Evolutionary conservation across 2,888 invertebrate species (phyloP).

Genomic region (Philhelius pedissequus): DNA sequence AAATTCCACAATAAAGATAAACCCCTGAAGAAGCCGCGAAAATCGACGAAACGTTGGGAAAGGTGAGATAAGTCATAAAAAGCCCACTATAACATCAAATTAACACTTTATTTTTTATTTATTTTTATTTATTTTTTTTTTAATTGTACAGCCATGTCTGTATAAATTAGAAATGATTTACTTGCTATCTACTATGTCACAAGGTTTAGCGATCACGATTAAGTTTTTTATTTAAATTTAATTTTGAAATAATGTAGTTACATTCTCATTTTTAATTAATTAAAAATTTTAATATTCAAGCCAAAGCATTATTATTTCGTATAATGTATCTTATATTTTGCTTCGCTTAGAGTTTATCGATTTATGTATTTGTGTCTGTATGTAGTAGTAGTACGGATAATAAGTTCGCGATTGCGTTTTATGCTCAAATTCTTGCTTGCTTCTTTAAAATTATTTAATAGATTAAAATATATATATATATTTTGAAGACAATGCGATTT

Average conservation of each 20-base stretch:
- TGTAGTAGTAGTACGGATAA: constrained; percentile 57
- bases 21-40: no score
- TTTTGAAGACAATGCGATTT: constrained; percentile 56
- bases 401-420: constrained; percentile 55
- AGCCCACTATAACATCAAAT: no score
- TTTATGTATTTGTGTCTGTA: constrained; percentile 43
- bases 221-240: constrained; percentile 42
- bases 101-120: no score
- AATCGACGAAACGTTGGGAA: no score
- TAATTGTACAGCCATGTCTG: constrained; percentile 64
- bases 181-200: constrained; percentile 69
- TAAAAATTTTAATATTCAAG: constrained; percentile 26
- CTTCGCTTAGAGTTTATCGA: constrained; percentile 3
- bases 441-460: constrained; percentile 36
- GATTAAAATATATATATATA: constrained; percentile 42
- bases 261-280: constrained; percentile 24
- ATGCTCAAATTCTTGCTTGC: constrained; percentile 31
- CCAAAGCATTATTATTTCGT: constrained; percentile 48
- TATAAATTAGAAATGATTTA: constrained; percentile 68
- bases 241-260: constrained; percentile 57
- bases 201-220: constrained; percentile 66
- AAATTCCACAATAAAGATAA: no score
- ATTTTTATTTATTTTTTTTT: no score
- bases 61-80: no score
- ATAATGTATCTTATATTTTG: constrained; percentile 18